Percentiles rank a stretch among this genome's conserved stretches.
Evolutionary conservation across 2,113 vertebrate species (phyloP).

Genomic region (Apodemus sylvaticus): DNA sequence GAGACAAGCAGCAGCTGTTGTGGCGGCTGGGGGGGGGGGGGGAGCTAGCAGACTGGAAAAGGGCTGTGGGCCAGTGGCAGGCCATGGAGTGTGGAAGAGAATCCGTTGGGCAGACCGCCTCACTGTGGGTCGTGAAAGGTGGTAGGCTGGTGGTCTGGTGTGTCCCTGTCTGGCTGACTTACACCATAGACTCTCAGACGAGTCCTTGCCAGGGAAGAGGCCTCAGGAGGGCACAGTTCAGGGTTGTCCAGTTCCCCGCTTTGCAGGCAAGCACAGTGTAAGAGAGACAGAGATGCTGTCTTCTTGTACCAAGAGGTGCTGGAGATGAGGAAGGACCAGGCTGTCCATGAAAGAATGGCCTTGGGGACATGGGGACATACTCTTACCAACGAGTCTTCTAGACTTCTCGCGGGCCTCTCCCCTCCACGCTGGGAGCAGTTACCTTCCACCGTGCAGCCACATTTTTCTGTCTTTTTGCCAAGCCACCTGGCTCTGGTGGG

Average conservation of each 20-base stretch:
- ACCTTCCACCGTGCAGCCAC: not conserved
- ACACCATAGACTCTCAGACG: not conserved
- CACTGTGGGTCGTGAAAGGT: not conserved
- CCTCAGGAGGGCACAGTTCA: not conserved
- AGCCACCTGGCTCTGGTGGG: not conserved
- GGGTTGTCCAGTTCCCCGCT: not conserved
- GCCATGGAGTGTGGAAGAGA: not conserved
- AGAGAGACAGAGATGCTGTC: not conserved
- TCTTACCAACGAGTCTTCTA: not conserved
- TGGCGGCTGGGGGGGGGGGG: conserved; percentile 73
- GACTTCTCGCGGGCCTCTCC: not conserved
- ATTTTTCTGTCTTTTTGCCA: not conserved
- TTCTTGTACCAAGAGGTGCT: not conserved
- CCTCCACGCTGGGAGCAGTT: not conserved
- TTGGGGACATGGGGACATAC: not conserved
- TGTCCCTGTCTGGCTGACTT: not conserved
- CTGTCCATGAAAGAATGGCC: not conserved
- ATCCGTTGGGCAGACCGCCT: accelerated
- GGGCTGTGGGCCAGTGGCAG: not conserved
- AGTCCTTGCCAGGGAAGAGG: not conserved
- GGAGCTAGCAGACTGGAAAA: conserved; percentile 62
- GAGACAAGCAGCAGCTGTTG: conserved; percentile 91
- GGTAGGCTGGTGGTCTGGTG: not conserved
- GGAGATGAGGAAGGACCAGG: not conserved
- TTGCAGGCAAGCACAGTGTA: not conserved